Evolutionary conservation across 2,113 vertebrate species (phyloP).

Genomic region (Heterotis niloticus): DNA sequence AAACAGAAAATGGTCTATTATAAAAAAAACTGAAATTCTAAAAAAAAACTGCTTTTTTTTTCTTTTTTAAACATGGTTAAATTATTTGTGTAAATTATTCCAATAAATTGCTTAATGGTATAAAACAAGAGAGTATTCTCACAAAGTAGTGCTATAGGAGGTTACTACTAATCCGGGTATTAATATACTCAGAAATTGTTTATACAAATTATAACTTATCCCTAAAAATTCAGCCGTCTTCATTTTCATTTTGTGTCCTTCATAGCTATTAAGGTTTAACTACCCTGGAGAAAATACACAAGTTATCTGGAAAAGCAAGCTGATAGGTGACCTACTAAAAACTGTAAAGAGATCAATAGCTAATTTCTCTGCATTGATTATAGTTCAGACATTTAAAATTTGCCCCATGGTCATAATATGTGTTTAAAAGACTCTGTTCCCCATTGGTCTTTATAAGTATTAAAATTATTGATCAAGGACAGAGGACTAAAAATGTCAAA

Average conservation of each 20-base stretch:
- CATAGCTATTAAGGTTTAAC: slow-evolving; percentile 71
- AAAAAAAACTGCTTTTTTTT: no score
- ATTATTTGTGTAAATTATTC: no score
- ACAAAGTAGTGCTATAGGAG: no score
- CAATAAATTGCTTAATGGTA: no score
- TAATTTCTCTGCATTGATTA: slow-evolving; percentile 96
- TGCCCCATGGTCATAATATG: slow-evolving; percentile 75
- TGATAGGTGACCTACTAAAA: slow-evolving; percentile 92
- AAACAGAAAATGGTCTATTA: no score
- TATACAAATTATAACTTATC: slow-evolving; percentile 80
- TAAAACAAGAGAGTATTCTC: no score
- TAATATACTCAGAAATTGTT: slow-evolving; percentile 59
- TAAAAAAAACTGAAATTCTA: no score
- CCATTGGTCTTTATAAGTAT: slow-evolving; percentile 73
- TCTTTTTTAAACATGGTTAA: no score
- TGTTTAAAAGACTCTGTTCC: slow-evolving; percentile 67
- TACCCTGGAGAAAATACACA: slow-evolving; percentile 77
- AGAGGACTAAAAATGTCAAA: slow-evolving; percentile 83
- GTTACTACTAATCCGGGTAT: no score
- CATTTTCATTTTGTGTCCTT: slow-evolving; percentile 75
- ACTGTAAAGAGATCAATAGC: slow-evolving; percentile 91
- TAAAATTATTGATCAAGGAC: slow-evolving; percentile 78
- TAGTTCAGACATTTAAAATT: slow-evolving; percentile 86
- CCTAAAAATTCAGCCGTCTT: slow-evolving; percentile 63
- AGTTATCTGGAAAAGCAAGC: slow-evolving; percentile 92